Conservation (phyloP, 2,888 invertebrate species). For the Conistra vaccinii region DNA sequence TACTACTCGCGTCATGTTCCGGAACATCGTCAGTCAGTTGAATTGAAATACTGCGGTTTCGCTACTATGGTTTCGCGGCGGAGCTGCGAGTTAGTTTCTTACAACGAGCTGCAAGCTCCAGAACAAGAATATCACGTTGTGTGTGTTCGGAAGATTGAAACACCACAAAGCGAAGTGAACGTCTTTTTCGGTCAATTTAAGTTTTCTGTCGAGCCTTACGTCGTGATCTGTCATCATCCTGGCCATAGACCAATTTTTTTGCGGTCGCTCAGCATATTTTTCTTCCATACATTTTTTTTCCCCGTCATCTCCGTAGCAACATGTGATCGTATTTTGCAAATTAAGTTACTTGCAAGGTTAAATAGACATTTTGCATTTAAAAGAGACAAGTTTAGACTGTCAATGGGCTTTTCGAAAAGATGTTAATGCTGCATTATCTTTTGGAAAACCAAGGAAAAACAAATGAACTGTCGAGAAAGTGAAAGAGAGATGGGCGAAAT, state of each 20-base stretch:
- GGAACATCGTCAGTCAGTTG: no score
- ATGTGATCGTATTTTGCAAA: no score
- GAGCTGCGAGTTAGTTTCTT: neutral
- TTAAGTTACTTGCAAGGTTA: no score
- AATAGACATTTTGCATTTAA: neutral
- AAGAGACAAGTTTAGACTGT: neutral
- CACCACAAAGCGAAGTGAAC: neutral
- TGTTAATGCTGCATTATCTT: neutral
- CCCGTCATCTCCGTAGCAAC: no score
- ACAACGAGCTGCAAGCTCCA: neutral
- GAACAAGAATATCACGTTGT: neutral
- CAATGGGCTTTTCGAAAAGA: neutral
- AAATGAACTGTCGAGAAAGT: conserved; percentile 43
- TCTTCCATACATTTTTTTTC: no score
- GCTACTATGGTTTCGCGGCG: no score
- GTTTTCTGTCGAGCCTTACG: neutral
- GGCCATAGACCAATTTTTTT: no score
- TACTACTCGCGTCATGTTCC: no score
- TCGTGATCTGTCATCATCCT: no score
- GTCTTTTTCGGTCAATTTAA: neutral
- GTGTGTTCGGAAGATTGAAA: neutral
- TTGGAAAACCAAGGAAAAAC: conserved; percentile 33
- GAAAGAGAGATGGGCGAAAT: conserved; percentile 47
- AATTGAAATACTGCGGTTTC: no score
- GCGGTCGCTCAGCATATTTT: no score